Evolutionary conservation across 2,888 invertebrate genomes (phyloP), one percentile per base, ranked within the genome.

Genomic region (Philonicus albiceps): DNA sequence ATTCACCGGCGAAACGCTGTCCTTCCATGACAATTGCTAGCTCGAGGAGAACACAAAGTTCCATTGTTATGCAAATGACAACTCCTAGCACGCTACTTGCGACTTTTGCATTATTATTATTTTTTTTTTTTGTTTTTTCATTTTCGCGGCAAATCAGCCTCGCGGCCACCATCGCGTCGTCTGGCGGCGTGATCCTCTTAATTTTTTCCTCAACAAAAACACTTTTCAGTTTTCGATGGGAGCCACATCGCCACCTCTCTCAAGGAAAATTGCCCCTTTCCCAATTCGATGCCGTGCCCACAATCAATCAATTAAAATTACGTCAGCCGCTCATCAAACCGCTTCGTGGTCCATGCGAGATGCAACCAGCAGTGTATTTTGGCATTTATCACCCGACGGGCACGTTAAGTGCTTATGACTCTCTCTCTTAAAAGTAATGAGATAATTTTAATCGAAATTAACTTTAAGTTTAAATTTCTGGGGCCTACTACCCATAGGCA

Each of bases 1-100:
- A 87, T 85, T 86, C 86, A 86, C 80, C 80, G 73, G 86, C 80
- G 84, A 86, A 86, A 55, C 64, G 86, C 72, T 87, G 87, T 87
- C 87, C 86, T 87, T 87, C 87, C 87, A 86, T 55, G 83, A 81
- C 81, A 86, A 86, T 86, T 80, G 72, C 72, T 31, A 72, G 31
- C 55, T 55, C 49, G 34, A 86, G 72, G 34, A 86, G 40, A 80
- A 86, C 78, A 86, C 55, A 80, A 76, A 86, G 49, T 81, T 31
- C 74, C 49, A 81, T 86, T 86, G 86, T 86, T 86, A 86, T 86
- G 86, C 78, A 86, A 86, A 86, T 86, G 86, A 78, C 78, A 86
- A 64, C 76, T 78, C 64, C 64, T 86, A 78, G 78, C 86, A 86
- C 86, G 86, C 86, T 40, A 86, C 76, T 86, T 27, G 74, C 40